Evolutionary conservation across 2,888 invertebrate genomes (phyloP).

Genomic region (Clivina fossor): DNA sequence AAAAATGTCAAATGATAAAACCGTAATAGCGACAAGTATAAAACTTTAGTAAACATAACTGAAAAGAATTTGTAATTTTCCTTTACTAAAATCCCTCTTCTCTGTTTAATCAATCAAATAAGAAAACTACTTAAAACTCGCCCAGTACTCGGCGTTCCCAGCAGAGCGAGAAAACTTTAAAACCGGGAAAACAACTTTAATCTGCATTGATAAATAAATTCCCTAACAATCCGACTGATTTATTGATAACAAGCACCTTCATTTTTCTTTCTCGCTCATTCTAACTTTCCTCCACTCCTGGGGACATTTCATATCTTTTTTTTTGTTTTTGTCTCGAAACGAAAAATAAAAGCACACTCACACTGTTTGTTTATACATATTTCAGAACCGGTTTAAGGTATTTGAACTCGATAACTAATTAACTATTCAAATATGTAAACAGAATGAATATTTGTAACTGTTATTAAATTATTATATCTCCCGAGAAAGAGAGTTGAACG

Average conservation of each 20-base stretch:
- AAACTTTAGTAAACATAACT: no score
- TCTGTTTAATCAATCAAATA: background rate
- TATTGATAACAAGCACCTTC: conserved; percentile 23
- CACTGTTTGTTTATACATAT: conserved; percentile 33
- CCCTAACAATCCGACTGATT: conserved; percentile 27
- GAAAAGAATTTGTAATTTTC: background rate
- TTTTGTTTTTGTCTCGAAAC: conserved; percentile 13
- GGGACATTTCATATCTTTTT: conserved; percentile 17
- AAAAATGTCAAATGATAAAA: no score
- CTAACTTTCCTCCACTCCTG: conserved; percentile 2
- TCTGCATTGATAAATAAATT: conserved; percentile 28
- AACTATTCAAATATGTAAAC: conserved; percentile 34
- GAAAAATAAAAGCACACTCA: no score
- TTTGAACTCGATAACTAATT: conserved; percentile 34
- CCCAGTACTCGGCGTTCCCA: background rate
- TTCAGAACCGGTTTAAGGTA: conserved; percentile 35
- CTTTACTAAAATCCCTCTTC: conserved; percentile 27
- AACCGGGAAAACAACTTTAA: conserved; percentile 17
- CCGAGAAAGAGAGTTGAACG: no score
- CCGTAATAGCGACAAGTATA: no score
- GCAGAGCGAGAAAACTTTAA: background rate
- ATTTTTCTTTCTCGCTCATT: conserved; percentile 2
- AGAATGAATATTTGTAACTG: conserved; percentile 35
- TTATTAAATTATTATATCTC: conserved; percentile 33
- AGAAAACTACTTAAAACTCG: conserved; percentile 5